These are phyloP conservation scores for Brachirus orientalis DNA, from an alignment of 2,113 vertebrate genomes.

Conservation along the genomic window DNA sequence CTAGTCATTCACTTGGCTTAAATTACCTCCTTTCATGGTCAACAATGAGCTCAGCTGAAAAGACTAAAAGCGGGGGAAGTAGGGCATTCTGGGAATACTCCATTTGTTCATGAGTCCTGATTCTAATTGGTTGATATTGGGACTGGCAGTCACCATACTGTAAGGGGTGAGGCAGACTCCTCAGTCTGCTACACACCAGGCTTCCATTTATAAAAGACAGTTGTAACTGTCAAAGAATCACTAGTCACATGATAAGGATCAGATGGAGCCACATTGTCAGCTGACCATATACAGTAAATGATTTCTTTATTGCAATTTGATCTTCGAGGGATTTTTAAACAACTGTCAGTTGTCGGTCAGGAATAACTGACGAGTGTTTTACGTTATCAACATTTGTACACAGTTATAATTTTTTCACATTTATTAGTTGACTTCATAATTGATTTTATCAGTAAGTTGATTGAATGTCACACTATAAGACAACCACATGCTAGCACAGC, in stretches of 20 bases:
- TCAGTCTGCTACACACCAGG: slow-evolving; percentile 29
- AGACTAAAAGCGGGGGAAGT: slow-evolving; percentile 67
- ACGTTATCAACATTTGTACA: too few species aligned
- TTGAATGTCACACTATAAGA: too few species aligned
- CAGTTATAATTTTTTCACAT: too few species aligned
- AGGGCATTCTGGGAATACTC: slow-evolving; percentile 72
- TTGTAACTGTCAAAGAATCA: slow-evolving; percentile 14
- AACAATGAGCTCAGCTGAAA: slow-evolving; percentile 82
- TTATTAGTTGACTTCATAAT: too few species aligned
- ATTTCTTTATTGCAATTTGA: too few species aligned
- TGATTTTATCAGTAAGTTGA: too few species aligned
- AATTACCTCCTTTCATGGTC: slow-evolving; percentile 85
- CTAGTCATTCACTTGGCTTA: slow-evolving; percentile 79
- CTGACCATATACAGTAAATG: not conserved
- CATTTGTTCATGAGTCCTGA: slow-evolving; percentile 77
- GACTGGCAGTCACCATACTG: slow-evolving; percentile 71
- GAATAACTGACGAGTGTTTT: too few species aligned
- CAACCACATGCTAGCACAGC: too few species aligned
- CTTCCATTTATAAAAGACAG: too few species aligned
- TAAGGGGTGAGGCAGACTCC: slow-evolving; percentile 60
- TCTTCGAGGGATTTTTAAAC: not conserved
- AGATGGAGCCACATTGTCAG: slow-evolving; percentile 8
- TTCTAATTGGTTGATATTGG: slow-evolving; percentile 80
- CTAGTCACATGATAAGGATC: slow-evolving; percentile 22
- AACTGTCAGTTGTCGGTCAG: too few species aligned